A percentile compares a stretch with the other conserved stretches of the same genome.
phyloP scores from a whole-genome alignment of 2,888 invertebrate species.

The Rhynchonema sp. region DNA sequence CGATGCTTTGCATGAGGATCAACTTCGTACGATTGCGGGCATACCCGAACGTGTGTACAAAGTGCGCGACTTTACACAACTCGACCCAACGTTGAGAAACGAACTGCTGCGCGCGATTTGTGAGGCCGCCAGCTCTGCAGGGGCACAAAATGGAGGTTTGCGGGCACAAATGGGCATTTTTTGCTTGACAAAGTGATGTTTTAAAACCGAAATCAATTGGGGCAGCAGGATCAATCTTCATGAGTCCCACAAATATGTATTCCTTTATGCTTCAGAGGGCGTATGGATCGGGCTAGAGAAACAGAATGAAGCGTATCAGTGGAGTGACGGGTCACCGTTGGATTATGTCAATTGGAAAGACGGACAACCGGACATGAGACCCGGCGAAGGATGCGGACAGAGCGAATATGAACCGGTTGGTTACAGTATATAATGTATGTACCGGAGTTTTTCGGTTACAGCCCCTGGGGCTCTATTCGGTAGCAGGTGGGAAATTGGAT shows the following conservation, averaged over 20 bases:
- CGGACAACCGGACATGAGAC: background rate
- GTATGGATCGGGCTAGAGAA: background rate
- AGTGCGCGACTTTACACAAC: conserved; percentile 1
- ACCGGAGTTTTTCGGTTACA: too few relatives aligned
- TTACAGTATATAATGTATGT: too few relatives aligned
- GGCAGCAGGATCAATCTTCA: too few relatives aligned
- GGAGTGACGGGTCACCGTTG: background rate
- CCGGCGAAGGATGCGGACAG: background rate
- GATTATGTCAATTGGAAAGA: background rate
- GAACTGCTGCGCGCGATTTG: background rate
- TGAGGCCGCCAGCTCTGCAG: background rate
- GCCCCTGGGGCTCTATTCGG: too few relatives aligned
- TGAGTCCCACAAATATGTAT: too few relatives aligned
- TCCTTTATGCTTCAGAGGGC: background rate
- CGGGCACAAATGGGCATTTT: too few relatives aligned
- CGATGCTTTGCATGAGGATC: conserved; percentile 5
- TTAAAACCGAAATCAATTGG: too few relatives aligned
- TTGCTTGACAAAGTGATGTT: too few relatives aligned
- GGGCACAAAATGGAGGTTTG: background rate
- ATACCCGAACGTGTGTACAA: conserved; percentile 4
- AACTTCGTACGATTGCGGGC: conserved; percentile 5
- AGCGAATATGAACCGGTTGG: background rate
- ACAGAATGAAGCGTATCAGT: background rate
- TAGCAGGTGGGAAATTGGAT: too few relatives aligned
- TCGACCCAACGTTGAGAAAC: conserved; percentile 1